These are phyloP conservation scores for Darevskia nairensis DNA, from an alignment of 2,797 vertebrate genomes.

Conservation along the genomic window DNA sequence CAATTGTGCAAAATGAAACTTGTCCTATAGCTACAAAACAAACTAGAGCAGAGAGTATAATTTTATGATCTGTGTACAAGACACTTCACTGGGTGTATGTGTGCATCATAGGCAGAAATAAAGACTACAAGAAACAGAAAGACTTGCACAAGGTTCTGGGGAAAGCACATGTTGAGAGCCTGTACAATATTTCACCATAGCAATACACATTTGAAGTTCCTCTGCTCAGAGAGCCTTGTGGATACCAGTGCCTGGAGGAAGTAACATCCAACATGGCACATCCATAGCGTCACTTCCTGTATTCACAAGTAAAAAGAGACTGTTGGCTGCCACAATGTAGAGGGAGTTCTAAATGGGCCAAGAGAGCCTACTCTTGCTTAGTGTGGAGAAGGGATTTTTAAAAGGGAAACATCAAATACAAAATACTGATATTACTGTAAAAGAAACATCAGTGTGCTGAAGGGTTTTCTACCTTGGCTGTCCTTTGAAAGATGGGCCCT, in stretches of 20 bases:
- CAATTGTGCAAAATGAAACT: neutral
- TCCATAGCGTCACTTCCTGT: neutral
- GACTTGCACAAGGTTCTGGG: neutral
- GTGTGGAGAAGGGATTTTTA: no score
- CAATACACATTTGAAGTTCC: neutral
- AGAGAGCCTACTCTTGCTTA: neutral
- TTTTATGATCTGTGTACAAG: neutral
- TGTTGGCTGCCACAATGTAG: no score
- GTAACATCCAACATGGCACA: neutral
- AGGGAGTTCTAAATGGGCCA: neutral
- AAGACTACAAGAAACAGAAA: neutral
- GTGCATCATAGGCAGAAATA: neutral
- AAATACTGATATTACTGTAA: no score
- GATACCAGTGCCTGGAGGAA: neutral
- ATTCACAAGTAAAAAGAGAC: neutral
- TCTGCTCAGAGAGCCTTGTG: neutral
- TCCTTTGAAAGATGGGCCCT: no score
- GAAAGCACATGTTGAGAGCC: neutral
- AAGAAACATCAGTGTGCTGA: no score
- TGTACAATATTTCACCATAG: neutral
- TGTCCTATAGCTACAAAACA: neutral
- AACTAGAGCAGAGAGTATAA: neutral
- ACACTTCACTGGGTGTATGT: neutral
- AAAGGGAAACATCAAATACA: no score
- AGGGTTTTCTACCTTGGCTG: no score